Base-by-base conservation (phyloP, 1,140 invertebrate genomes). In the Aricia agestis region DNA sequence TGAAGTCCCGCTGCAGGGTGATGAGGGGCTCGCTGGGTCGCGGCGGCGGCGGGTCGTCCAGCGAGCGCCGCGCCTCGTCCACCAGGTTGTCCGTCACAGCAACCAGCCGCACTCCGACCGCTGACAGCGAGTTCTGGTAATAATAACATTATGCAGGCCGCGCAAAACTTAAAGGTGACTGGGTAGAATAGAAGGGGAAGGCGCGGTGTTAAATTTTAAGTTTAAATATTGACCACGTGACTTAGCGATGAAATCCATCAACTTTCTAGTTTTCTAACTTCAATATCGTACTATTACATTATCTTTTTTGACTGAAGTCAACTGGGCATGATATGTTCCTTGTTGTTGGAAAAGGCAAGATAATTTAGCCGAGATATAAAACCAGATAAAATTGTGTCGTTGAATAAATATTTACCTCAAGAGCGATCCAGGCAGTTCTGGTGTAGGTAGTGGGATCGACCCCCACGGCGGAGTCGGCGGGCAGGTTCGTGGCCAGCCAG, bases 71-170 rank as follows among this genome's bases (percentile, higher is more conserved):
- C 0, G 98, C 92, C n/a, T 94, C 71, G 83, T 99, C 97, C 19
- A 99, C 92, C 4, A 99, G 89, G 92, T 99, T 98, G 10, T 93
- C 85, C 31, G 92, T 82, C 0, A 98, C 93, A 0, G 97, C 93
- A 18, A 95, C 81, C 17, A 99, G 84, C 67, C 80, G 90, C 69
- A 95, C 93, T 11, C 96, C 96, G 15, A 89, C 91, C 11, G 69
- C 32, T 6, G 19, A 13, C 5, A 90, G 63, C 0, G 81, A 75
- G 6, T 71, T 69, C 87, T 89, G 77, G 67, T 75, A 63, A 66
- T 11, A 63, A 2, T 2, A 36, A 9, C 36, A 36, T 36, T 25
- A 25, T 25, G 25, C 3, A 25, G 3, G 25, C 25, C 25, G 25
- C 1, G 25, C 25, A 25, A 25, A 25, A 3, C 25, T 25, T 25